Evolutionary conservation across 2,113 vertebrate genomes (phyloP).

Genomic region (Sitta europaea): DNA sequence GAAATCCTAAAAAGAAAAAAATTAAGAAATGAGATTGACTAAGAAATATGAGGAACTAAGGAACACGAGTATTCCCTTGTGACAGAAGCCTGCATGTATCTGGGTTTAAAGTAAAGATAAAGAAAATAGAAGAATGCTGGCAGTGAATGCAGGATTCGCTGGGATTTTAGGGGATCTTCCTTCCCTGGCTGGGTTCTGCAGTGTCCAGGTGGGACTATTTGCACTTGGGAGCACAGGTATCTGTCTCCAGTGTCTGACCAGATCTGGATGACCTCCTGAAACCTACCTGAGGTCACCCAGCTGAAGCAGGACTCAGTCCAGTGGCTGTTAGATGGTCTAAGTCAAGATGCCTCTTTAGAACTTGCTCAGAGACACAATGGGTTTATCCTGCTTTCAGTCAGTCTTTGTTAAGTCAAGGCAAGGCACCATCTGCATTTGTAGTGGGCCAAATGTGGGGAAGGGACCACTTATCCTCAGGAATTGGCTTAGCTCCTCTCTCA

Average conservation of each 20-base stretch:
- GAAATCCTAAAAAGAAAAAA: not conserved
- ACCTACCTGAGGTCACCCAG: not conserved
- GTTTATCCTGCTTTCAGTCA: not conserved
- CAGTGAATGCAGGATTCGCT: not conserved
- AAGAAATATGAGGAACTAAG: not conserved
- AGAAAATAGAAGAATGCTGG: not conserved
- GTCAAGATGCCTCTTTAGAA: not conserved
- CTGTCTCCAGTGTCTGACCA: not conserved
- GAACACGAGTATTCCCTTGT: not conserved
- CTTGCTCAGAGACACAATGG: not conserved
- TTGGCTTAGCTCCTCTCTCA: not conserved
- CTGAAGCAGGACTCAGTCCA: not conserved
- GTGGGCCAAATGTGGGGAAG: not conserved
- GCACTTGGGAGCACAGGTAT: fast-evolving
- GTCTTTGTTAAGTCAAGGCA: not conserved
- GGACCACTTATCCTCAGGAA: not conserved
- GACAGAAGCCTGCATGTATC: not conserved
- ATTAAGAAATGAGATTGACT: not conserved
- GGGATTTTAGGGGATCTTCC: not conserved
- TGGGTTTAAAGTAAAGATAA: not conserved
- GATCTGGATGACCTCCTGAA: not conserved
- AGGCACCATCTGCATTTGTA: not conserved
- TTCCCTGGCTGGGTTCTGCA: not conserved
- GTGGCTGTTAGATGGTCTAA: not conserved
- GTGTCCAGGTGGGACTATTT: not conserved